Evolutionary conservation across 2,888 invertebrate species (phyloP).

Genomic region (Polydrusus cervinus): DNA sequence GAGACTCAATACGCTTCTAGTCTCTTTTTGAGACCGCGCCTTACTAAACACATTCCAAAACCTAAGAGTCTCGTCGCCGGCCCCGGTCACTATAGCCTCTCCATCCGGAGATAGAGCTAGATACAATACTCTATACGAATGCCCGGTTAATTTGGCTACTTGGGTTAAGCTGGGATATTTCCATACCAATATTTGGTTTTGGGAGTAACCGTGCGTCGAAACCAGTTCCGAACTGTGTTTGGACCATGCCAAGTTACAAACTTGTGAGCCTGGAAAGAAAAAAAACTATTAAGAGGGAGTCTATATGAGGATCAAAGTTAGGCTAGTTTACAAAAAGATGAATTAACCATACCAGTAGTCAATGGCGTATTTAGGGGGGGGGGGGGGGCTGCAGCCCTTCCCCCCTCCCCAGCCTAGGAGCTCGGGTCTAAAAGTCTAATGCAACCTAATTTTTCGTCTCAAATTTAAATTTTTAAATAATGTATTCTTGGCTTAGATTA

Average conservation of each 20-base stretch:
- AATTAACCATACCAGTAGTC: too few species aligned
- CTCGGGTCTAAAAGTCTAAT: too few species aligned
- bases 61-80: constrained; percentile 97
- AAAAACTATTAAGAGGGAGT: background rate
- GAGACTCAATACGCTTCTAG: constrained; percentile 93
- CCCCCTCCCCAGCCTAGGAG: too few species aligned
- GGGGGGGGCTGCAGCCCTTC: too few species aligned
- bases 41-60: constrained; percentile 99
- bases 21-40: constrained; percentile 94
- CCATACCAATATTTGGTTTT: constrained; percentile 99
- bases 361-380: too few species aligned
- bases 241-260: constrained; percentile 99
- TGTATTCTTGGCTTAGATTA: too few species aligned
- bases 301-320: too few species aligned
- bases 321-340: too few species aligned
- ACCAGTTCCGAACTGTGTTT: constrained; percentile 98
- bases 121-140: constrained; percentile 94
- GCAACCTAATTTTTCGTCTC: too few species aligned
- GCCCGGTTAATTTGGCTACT: constrained; percentile 97
- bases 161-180: constrained; percentile 98
- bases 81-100: constrained; percentile 98
- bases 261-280: constrained; percentile 86
- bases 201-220: constrained; percentile 98
- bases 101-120: constrained; percentile 98
- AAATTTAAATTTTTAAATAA: too few species aligned